Evolutionary conservation across 2,888 invertebrate genomes (phyloP).

Genomic region (Galerucella pusilla): DNA sequence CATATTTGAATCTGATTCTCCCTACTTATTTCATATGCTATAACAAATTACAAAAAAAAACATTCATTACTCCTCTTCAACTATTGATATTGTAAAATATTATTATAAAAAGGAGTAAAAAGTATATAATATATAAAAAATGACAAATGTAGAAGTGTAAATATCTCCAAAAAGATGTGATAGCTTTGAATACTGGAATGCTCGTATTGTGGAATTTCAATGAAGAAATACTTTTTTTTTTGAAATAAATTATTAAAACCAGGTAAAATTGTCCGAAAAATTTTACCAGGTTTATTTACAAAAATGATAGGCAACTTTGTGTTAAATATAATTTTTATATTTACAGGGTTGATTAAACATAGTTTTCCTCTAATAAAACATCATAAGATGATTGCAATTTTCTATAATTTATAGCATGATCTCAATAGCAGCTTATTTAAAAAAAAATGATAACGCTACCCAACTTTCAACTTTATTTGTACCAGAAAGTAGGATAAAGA

Average conservation of each 20-base stretch:
- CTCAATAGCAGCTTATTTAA: no score
- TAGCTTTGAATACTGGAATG: conserved; percentile 45
- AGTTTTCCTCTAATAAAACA: no score
- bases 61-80: conserved; percentile 1
- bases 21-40: background rate
- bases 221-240: conserved; percentile 30
- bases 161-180: conserved; percentile 44
- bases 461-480: no score
- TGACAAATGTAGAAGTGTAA: conserved; percentile 42
- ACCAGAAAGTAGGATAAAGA: no score
- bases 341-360: no score
- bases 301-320: no score
- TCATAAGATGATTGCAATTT: no score
- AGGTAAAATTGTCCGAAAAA: background rate
- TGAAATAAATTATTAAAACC: background rate
- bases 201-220: conserved; percentile 36
- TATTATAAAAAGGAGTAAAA: conserved; percentile 11
- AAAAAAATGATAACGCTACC: no score
- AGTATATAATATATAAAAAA: conserved; percentile 9
- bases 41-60: conserved; percentile 9
- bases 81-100: background rate
- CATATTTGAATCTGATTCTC: background rate
- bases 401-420: no score
- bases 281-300: background rate
- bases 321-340: no score